These are phyloP conservation scores for Apostichopus parvimensis DNA, from an alignment of 35 echinoderm and acorn worm species.

Conservation along the genomic window DNA sequence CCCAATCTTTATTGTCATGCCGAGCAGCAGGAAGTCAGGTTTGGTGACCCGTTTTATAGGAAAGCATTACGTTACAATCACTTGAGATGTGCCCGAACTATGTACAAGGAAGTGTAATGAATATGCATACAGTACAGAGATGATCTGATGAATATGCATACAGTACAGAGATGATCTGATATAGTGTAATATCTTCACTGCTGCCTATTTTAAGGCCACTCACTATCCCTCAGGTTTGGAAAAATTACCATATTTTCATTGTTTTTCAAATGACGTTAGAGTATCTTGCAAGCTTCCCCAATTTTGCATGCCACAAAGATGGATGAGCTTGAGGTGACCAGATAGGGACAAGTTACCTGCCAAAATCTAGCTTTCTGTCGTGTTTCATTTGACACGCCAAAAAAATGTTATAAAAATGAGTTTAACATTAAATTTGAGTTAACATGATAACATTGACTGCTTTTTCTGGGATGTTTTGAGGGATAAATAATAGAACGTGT, in stretches of 20 bases:
- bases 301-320: too few relatives aligned
- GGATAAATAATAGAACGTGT: too few relatives aligned
- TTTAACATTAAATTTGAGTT: too few relatives aligned
- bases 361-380: too few relatives aligned
- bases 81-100: not conserved
- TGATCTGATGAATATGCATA: not conserved
- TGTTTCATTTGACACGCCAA: too few relatives aligned
- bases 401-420: too few relatives aligned
- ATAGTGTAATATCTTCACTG: not conserved
- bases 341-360: too few relatives aligned
- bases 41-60: not conserved
- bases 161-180: not conserved
- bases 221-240: not conserved
- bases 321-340: too few relatives aligned
- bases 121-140: not conserved
- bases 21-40: slow-evolving; percentile 3
- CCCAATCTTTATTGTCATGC: not conserved
- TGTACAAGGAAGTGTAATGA: not conserved
- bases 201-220: not conserved
- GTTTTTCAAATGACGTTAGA: too few relatives aligned
- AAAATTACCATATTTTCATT: not conserved
- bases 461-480: too few relatives aligned
- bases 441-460: too few relatives aligned
- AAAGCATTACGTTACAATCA: not conserved
- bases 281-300: too few relatives aligned